Percentiles rank a stretch among this genome's conserved stretches.
Evolutionary conservation across 2,113 vertebrate genomes (phyloP).

Genomic region (Pterocles burchelli): DNA sequence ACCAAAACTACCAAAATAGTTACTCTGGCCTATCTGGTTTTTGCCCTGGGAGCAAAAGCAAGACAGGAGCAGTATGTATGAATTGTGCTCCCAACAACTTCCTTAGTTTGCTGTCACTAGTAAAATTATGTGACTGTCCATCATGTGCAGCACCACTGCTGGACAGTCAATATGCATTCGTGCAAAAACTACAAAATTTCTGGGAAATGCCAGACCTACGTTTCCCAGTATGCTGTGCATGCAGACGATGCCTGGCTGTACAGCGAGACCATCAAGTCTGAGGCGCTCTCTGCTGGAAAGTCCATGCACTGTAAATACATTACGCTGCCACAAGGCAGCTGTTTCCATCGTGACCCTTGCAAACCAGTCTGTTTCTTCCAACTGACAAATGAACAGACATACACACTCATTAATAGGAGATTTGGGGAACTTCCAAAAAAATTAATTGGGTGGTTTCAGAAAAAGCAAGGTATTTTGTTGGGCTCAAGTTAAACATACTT

Average conservation of each 20-base stretch:
- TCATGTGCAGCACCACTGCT: neutral
- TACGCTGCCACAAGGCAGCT: neutral
- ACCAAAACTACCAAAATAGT: neutral
- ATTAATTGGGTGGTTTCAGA: neutral
- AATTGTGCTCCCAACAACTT: neutral
- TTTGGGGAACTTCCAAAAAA: neutral
- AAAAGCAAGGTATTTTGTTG: neutral
- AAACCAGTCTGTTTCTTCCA: neutral
- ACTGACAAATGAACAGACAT: neutral
- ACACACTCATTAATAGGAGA: accelerated
- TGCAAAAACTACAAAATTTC: neutral
- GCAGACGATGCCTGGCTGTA: neutral
- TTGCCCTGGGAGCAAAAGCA: neutral
- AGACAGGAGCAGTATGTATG: neutral
- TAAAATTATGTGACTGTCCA: neutral
- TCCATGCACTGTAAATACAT: neutral
- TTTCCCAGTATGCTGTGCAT: neutral
- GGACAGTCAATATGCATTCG: neutral
- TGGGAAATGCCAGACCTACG: neutral
- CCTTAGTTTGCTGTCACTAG: neutral
- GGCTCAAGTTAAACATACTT: neutral
- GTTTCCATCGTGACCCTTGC: neutral
- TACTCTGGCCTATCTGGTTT: neutral
- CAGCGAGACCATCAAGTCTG: neutral
- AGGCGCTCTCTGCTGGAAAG: neutral